Evolutionary conservation across 2,888 invertebrate species (phyloP).

Genomic region (Eilema depressum): DNA sequence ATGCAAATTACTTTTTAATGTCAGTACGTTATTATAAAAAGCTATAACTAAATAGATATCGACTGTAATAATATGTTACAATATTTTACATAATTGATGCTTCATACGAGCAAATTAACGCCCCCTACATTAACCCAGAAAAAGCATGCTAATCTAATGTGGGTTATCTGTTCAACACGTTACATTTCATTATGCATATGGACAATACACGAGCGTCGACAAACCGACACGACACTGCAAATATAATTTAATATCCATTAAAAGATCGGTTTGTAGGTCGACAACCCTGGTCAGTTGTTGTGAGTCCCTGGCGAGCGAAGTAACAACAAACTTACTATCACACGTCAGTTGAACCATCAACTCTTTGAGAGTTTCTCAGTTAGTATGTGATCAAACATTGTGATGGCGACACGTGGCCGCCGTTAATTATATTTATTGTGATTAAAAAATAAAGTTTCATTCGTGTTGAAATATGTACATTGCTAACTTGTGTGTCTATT

Average conservation of each 20-base stretch:
- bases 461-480: conserved; percentile 37
- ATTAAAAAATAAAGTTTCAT: conserved; percentile 30
- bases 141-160: conserved; percentile 23
- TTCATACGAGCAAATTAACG: conserved; percentile 16
- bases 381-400: conserved; percentile 73
- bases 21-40: not conserved
- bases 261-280: conserved; percentile 41
- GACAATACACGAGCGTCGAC: conserved; percentile 22
- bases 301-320: conserved; percentile 23
- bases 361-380: conserved; percentile 62
- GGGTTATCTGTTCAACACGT: conserved; percentile 28
- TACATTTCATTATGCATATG: conserved; percentile 21
- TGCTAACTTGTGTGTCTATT: conserved; percentile 40
- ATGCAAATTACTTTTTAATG: conserved; percentile 17
- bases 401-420: conserved; percentile 70
- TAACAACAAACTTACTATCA: conserved; percentile 52
- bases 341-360: conserved; percentile 60
- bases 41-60: conserved; percentile 3
- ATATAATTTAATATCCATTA: conserved; percentile 48
- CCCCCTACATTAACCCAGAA: conserved; percentile 21
- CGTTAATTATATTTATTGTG: conserved; percentile 54
- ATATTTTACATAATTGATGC: conserved; percentile 20
- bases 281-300: conserved; percentile 59
- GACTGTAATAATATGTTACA: conserved; percentile 17
- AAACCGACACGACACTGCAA: conserved; percentile 32